A percentile compares a stretch with the other conserved stretches of the same genome.
These are phyloP conservation scores for Drosophila kokeensis DNA, from an alignment of 2,888 invertebrate genomes.

Conservation along the genomic window DNA sequence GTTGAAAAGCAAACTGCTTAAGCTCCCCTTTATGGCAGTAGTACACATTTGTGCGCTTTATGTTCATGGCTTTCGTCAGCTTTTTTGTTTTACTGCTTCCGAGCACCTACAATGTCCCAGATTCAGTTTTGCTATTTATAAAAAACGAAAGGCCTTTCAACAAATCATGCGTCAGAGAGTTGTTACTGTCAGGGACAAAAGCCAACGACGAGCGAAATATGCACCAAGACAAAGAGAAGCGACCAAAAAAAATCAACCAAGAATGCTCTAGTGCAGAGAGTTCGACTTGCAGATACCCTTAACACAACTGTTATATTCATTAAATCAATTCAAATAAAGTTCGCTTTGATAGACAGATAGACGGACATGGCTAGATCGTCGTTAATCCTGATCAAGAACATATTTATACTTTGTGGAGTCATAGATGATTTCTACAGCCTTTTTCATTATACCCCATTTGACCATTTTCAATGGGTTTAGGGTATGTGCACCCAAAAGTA, in stretches of 20 bases:
- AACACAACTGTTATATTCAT: not conserved
- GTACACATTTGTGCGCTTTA: constrained; percentile 23
- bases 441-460: not conserved
- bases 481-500: not conserved
- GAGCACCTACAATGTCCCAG: constrained; percentile 57
- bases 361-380: not conserved
- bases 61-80: constrained; percentile 27
- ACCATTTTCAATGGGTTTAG: not conserved
- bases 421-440: not conserved
- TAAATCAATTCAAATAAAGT: not conserved
- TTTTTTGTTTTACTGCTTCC: not conserved
- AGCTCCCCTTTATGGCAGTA: constrained; percentile 22
- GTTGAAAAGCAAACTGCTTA: constrained; percentile 34
- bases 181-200: constrained; percentile 74
- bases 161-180: constrained; percentile 79
- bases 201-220: constrained; percentile 42
- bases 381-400: not conserved
- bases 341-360: not conserved
- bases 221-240: constrained; percentile 50
- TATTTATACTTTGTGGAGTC: not conserved
- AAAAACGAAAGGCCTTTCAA: constrained; percentile 70
- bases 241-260: constrained; percentile 24
- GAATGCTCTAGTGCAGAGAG: not conserved
- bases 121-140: constrained; percentile 59
- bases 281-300: not conserved